Evolutionary conservation across 53 echinoderm and acorn worm genomes (phyloP), one percentile per base, ranked within the genome.

Genomic region (Apostichopus leukothele): DNA sequence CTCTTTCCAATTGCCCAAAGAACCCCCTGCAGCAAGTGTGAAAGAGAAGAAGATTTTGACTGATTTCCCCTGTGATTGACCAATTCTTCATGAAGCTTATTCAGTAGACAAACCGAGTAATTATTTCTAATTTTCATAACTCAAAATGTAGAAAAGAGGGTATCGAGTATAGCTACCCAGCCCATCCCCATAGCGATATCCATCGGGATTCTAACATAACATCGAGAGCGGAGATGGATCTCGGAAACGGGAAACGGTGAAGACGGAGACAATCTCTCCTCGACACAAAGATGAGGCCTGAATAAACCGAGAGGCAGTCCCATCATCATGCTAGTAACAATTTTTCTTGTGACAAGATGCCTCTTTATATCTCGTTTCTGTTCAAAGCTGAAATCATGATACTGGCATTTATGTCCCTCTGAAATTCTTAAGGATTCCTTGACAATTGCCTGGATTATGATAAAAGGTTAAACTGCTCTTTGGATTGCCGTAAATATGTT

Each of bases 31-130:
- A 63, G 79, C 79, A 14, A 10, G n/a, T 52, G 51, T 54, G 51
- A 79, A 79, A 8, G 3, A 39, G 63, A 27, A 27, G 63, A 16
- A 63, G 11, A 50, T 79, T 79, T 79, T 50, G 52, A 51, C 79
- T 79, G 79, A 79, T 79, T 79, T 79, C 79, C 79, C 79, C 51
- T 50, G 79, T 79, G 79, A 79, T 52, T n/a, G 52, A 79, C 52
- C 79, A 39, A 13, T 50, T 79, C 53, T 76, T 77, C 51, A 39
- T 79, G 19, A 79, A 52, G 79, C 53, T 51, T 79, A 51, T 79
- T 53, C 79, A 79, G 50, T 14, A 50, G 19, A 19, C 50, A 51
- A 79, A 79, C 52, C 39, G 12, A 51, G n/a, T 79, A 79, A 79
- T 79, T 79, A 79, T 79, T 50, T 79, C 79, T 53, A 79, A 79